Evolutionary conservation across 2,888 invertebrate species (phyloP).

Genomic region (Drosophila borealis): DNA sequence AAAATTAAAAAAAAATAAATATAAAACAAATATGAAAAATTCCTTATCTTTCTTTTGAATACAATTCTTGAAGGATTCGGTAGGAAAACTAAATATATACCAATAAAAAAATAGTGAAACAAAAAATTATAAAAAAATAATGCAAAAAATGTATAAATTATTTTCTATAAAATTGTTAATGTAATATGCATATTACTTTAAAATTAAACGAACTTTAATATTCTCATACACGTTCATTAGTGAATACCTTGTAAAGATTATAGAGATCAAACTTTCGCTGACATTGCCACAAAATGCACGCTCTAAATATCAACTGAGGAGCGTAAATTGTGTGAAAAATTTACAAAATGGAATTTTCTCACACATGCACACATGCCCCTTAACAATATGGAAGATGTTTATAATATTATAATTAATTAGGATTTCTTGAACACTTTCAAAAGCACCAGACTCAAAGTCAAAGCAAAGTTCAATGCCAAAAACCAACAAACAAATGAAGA

Average conservation of each 20-base stretch:
- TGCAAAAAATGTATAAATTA: background rate
- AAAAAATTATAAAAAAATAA: background rate
- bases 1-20: no score
- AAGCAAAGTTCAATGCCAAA: slow-evolving; percentile 79
- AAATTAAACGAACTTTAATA: no score
- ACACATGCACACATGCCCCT: slow-evolving; percentile 37
- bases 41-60: no score
- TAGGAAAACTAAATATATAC: no score
- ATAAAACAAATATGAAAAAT: no score
- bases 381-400: slow-evolving; percentile 73
- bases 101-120: no score
- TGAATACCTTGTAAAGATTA: background rate
- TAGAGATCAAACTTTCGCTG: slow-evolving; percentile 58
- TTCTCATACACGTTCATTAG: slow-evolving; percentile 10
- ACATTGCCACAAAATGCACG: slow-evolving; percentile 46
- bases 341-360: slow-evolving; percentile 53
- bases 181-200: no score
- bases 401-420: slow-evolving; percentile 76
- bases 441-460: slow-evolving; percentile 64
- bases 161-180: background rate
- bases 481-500: slow-evolving; percentile 36
- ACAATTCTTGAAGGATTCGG: no score
- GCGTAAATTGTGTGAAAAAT: slow-evolving; percentile 65
- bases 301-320: slow-evolving; percentile 35
- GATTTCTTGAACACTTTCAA: slow-evolving; percentile 60